These are phyloP conservation scores for Caracal caracal DNA, from an alignment of 2,113 vertebrate species.

Conservation along the genomic window DNA sequence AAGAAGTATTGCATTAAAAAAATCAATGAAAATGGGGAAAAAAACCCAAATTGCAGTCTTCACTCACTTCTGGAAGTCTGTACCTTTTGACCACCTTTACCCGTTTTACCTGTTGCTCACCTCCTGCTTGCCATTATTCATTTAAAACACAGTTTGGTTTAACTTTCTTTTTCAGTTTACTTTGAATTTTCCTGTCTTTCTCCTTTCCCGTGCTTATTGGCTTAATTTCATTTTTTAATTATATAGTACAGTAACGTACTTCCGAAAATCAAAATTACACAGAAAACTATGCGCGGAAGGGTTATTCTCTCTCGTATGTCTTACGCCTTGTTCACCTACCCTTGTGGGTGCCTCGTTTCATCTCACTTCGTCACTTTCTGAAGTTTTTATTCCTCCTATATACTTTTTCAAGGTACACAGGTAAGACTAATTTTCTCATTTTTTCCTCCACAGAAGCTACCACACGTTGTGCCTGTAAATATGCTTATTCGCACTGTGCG, in stretches of 20 bases:
- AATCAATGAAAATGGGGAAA: not conserved
- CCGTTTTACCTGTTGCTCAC: not conserved
- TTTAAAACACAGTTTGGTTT: not conserved
- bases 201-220: not conserved
- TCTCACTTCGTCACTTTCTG: not conserved
- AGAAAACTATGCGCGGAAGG: not conserved
- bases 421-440: not conserved
- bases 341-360: not conserved
- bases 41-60: not conserved
- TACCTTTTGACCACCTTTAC: not conserved
- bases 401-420: not conserved
- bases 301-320: not conserved
- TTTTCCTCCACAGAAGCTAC: not conserved
- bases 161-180: not conserved
- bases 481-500: not conserved
- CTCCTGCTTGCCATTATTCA: not conserved
- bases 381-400: not conserved
- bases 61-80: not conserved
- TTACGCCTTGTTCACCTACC: not conserved
- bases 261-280: not conserved
- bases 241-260: not conserved
- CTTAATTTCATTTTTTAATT: not conserved
- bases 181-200: not conserved
- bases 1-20: not conserved
- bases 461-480: not conserved